These are phyloP conservation scores for Narcine bancroftii DNA, from an alignment of 2,113 vertebrate genomes.

Conservation along the genomic window DNA sequence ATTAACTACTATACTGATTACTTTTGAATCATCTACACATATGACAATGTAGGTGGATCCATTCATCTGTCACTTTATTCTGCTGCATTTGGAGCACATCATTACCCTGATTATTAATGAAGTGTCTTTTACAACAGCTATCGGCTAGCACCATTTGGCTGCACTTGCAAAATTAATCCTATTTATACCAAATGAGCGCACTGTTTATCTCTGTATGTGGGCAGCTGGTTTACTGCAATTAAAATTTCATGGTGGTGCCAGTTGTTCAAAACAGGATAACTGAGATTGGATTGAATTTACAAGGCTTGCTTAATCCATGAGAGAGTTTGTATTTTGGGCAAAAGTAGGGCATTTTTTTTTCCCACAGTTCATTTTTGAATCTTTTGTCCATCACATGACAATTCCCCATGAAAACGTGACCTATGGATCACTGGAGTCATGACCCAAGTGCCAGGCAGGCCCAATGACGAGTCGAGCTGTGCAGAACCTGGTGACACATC, in stretches of 20 bases:
- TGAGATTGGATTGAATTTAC: neutral
- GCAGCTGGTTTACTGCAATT: neutral
- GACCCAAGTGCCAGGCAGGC: too few relatives aligned
- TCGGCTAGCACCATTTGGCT: neutral
- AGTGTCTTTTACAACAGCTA: neutral
- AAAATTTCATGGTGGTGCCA: neutral
- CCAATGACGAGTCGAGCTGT: too few relatives aligned
- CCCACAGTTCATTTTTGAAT: neutral
- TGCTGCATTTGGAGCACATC: neutral
- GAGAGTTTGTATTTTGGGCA: too few relatives aligned
- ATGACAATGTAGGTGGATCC: neutral
- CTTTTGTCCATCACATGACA: neutral
- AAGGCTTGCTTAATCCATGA: neutral
- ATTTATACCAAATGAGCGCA: neutral
- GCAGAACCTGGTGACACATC: too few relatives aligned
- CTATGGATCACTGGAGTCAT: neutral
- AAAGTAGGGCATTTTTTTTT: neutral
- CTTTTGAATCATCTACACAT: neutral
- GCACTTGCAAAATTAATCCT: neutral
- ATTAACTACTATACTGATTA: neutral
- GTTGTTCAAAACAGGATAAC: neutral
- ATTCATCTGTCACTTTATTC: neutral
- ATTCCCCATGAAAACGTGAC: neutral
- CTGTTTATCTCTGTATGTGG: neutral
- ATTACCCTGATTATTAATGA: conserved; percentile 9